Conservation (phyloP, 2,888 invertebrate species). For the Scaeva pyrastri region DNA sequence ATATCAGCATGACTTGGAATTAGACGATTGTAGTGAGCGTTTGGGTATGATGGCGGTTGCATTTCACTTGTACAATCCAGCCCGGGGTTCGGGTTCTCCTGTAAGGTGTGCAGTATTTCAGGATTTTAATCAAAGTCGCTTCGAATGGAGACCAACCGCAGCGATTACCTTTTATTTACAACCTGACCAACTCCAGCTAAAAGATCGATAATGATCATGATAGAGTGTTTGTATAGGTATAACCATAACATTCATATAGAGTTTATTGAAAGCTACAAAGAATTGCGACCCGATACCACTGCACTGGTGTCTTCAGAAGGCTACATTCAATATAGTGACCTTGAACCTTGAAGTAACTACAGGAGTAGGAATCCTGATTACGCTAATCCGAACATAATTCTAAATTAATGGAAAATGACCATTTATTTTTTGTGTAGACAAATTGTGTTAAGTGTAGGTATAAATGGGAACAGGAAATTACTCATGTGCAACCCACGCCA, state of each 20-base stretch:
- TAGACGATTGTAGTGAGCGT: slow-evolving; percentile 49
- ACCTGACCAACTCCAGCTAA: slow-evolving; percentile 54
- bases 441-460: slow-evolving; percentile 75
- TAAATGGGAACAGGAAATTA: slow-evolving; percentile 72
- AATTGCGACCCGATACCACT: slow-evolving; percentile 56
- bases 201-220: slow-evolving; percentile 73
- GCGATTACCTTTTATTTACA: slow-evolving; percentile 70
- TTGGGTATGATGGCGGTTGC: slow-evolving; percentile 50
- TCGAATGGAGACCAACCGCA: slow-evolving; percentile 69
- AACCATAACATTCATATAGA: slow-evolving; percentile 27
- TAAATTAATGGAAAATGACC: slow-evolving; percentile 74
- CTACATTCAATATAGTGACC: slow-evolving; percentile 44
- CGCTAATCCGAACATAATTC: slow-evolving; percentile 69
- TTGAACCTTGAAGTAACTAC: slow-evolving; percentile 56
- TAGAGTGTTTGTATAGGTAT: slow-evolving; percentile 38
- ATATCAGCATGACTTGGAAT: slow-evolving; percentile 45
- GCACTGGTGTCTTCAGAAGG: slow-evolving; percentile 30
- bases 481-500: slow-evolving; percentile 63
- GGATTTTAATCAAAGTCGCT: slow-evolving; percentile 65
- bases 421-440: slow-evolving; percentile 66
- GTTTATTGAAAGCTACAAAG: slow-evolving; percentile 35
- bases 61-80: slow-evolving; percentile 32
- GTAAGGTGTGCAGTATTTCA: slow-evolving; percentile 72
- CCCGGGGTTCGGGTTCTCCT: slow-evolving; percentile 65
- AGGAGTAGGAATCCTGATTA: slow-evolving; percentile 25